Conservation (phyloP, 1,140 invertebrate species). For the Drosophila ironensis region DNA sequence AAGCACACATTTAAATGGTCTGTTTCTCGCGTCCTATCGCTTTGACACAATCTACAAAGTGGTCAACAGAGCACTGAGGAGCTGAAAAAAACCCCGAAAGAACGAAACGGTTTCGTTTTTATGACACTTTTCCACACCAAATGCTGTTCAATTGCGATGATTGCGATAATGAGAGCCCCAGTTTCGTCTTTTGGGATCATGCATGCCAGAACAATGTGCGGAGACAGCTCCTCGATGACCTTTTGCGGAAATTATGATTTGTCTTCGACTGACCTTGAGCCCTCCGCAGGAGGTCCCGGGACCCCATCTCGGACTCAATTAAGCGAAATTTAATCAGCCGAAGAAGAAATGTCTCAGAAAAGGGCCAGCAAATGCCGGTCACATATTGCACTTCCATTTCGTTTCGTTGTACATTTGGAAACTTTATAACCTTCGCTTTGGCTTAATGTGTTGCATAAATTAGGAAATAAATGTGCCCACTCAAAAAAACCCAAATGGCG, state of each 20-base stretch:
- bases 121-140: slow-evolving; percentile 69
- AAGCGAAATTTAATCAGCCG: slow-evolving; percentile 59
- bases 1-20: slow-evolving; percentile 57
- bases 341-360: slow-evolving; percentile 25
- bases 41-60: slow-evolving; percentile 70
- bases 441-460: slow-evolving; percentile 45
- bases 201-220: slow-evolving; percentile 29
- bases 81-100: slow-evolving; percentile 27
- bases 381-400: slow-evolving; percentile 52
- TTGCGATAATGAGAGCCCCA: slow-evolving; percentile 73
- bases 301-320: slow-evolving; percentile 12
- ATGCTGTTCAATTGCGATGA: slow-evolving; percentile 72
- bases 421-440: slow-evolving; percentile 22
- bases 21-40: slow-evolving; percentile 47
- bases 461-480: slow-evolving; percentile 25
- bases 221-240: slow-evolving; percentile 35
- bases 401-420: slow-evolving; percentile 24
- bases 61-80: slow-evolving; percentile 65
- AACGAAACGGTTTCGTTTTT: slow-evolving; percentile 48
- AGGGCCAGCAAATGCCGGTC: slow-evolving; percentile 26
- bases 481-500: slow-evolving; percentile 18
- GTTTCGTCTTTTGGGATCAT: slow-evolving; percentile 43
- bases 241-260: slow-evolving; percentile 76
- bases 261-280: slow-evolving; percentile 23
- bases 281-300: not conserved